Base-by-base conservation (phyloP, 2,888 invertebrate species). In the Pinctada fucata region DNA sequence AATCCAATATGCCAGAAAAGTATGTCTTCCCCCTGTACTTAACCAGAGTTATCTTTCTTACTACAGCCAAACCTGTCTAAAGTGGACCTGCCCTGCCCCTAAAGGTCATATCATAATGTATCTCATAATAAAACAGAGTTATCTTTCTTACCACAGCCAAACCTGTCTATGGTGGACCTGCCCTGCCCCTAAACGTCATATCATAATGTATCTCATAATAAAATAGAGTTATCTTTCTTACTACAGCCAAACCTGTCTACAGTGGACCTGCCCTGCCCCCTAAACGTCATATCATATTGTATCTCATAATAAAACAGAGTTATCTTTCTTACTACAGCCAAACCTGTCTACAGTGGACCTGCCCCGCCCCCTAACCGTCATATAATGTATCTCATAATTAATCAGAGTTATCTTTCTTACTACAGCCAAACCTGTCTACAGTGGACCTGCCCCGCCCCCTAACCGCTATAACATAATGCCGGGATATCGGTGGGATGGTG, bases 401-500 rank as follows among this genome's bases (percentile, higher is more conserved):
- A 31, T 31, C 31, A 31, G 31, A 31, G 31, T 31, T 31, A 31
- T 31, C 31, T 31, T 31, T 31, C 31, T 31, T 31, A 73, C 84
- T 83, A 47, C 88, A 92, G 93, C 91, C 49, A 90, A 90, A 75
- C 94, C 94, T 3, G 87, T 86, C 6, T 99, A 97, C 92, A 95
- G 95, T 89, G 99, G 99, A 0, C 95, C 95, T 50, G 89, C 91
- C 31, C 97, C 94, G 87, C 96, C 96, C 65, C 97, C 98, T 13
- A 99, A 99, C 93, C 95, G 99, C 1, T 99, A 96, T 93, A 95
- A 95, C 80, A 97, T 99, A 75, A 93, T 94, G 6, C 99, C 99
- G 0, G 99, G 99, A 0, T 96, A 97, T 93, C 94, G 98, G 13
- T 99, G 99, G 99, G 99, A 99, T 91, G 99, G 99, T 0, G 99